A percentile compares a stretch with the other conserved stretches of the same genome.
These are phyloP conservation scores for Vidua macroura DNA, from an alignment of 2,113 vertebrate genomes.

Conservation along the genomic window DNA sequence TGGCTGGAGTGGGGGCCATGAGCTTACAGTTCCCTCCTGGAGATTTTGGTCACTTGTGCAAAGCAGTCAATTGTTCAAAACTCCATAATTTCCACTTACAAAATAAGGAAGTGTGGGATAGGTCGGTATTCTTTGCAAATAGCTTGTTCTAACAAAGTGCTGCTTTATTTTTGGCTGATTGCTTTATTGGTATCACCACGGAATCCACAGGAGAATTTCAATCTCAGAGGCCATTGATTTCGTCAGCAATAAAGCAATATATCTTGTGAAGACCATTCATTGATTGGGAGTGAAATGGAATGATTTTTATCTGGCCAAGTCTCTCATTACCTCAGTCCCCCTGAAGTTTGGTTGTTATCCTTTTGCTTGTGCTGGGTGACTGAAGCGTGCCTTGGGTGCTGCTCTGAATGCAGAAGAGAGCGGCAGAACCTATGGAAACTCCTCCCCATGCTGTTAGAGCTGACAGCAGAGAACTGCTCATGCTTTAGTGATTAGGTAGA, in stretches of 20 bases:
- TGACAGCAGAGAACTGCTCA: background rate
- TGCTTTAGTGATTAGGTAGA: background rate
- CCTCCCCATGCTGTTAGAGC: rapidly evolving
- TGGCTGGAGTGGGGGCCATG: background rate
- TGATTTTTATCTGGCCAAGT: background rate
- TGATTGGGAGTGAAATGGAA: background rate
- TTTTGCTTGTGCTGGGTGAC: background rate
- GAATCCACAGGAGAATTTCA: background rate
- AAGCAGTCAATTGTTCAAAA: background rate
- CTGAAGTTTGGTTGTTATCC: background rate
- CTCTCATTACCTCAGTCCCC: background rate
- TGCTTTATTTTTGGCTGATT: background rate
- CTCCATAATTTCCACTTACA: background rate
- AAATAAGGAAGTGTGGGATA: background rate
- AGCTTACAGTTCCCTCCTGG: background rate
- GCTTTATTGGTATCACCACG: background rate
- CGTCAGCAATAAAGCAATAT: background rate
- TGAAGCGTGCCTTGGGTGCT: background rate
- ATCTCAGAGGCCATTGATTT: background rate
- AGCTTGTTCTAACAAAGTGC: background rate
- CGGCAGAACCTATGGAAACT: background rate
- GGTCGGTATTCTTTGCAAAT: background rate
- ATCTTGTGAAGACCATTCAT: background rate
- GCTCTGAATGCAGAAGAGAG: background rate
- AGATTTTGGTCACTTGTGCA: background rate